phyloP scores from a whole-genome alignment of 2,888 invertebrate species.

The Noctuana brunneofusca region DNA sequence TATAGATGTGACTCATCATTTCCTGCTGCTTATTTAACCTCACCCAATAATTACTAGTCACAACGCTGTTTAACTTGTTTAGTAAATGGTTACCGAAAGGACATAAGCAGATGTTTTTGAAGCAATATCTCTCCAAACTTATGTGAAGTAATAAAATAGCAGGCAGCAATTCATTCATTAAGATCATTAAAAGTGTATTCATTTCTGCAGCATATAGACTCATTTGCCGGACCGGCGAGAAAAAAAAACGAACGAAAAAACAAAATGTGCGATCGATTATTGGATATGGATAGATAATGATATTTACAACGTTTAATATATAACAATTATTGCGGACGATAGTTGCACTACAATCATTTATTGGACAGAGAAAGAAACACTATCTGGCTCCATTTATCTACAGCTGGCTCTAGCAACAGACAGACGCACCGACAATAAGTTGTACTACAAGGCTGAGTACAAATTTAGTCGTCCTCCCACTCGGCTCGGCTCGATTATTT shows the following conservation, averaged over 20 bases:
- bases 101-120: slow-evolving; percentile 16
- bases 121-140: slow-evolving; percentile 22
- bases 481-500: slow-evolving; percentile 68
- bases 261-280: slow-evolving; percentile 34
- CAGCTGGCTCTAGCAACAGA: slow-evolving; percentile 50
- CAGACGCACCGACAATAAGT: slow-evolving; percentile 58
- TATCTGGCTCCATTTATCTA: slow-evolving; percentile 74
- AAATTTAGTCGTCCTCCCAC: slow-evolving; percentile 81
- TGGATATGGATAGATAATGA: slow-evolving; percentile 27
- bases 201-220: slow-evolving; percentile 17
- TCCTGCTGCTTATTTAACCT: too few relatives aligned
- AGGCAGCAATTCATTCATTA: slow-evolving; percentile 29
- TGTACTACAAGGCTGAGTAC: slow-evolving; percentile 73
- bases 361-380: slow-evolving; percentile 59
- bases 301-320: slow-evolving; percentile 35
- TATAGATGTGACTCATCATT: too few relatives aligned
- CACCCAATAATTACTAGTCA: too few relatives aligned
- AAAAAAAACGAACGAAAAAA: slow-evolving; percentile 20
- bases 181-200: slow-evolving; percentile 32
- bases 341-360: slow-evolving; percentile 51
- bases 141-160: slow-evolving; percentile 29
- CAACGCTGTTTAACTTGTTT: background rate
- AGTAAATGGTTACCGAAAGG: background rate
- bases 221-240: slow-evolving; percentile 22
- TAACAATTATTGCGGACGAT: slow-evolving; percentile 40